Conservation (phyloP, 2,797 vertebrate species). For the Neostethus bicornis region DNA sequence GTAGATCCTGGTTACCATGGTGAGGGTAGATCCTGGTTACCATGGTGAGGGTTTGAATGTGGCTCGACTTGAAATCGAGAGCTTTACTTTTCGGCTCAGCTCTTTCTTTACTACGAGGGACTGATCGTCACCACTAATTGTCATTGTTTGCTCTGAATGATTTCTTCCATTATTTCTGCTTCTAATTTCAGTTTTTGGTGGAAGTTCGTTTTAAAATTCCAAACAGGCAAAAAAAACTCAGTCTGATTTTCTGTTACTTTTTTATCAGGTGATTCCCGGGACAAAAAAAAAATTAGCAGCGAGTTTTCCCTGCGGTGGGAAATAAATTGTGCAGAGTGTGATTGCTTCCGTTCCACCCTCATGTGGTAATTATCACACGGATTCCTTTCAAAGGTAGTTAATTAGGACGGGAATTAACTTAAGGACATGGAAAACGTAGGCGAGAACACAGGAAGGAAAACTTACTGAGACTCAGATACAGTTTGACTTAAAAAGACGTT, state of each 20-base stretch:
- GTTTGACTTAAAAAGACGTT: constrained; percentile 49
- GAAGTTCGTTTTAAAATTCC: too few species aligned
- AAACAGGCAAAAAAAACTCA: too few species aligned
- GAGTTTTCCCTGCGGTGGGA: constrained; percentile 68
- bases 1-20: too few species aligned
- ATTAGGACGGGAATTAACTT: constrained; percentile 77
- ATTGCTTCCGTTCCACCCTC: constrained; percentile 75
- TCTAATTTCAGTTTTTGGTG: too few species aligned
- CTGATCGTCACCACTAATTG: too few species aligned
- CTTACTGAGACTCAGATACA: constrained; percentile 52
- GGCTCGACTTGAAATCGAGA: too few species aligned
- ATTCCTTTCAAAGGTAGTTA: constrained; percentile 78
- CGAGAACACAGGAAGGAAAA: constrained; percentile 68
- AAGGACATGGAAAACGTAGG: constrained; percentile 76
- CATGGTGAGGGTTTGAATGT: too few species aligned
- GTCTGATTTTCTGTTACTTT: constrained; percentile 28
- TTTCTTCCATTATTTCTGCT: too few species aligned
- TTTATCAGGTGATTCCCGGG: constrained; percentile 60
- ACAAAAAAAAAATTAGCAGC: constrained; percentile 31
- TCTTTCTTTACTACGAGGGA: too few species aligned
- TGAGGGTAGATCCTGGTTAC: too few species aligned
- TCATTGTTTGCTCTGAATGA: too few species aligned
- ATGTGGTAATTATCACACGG: constrained; percentile 76
- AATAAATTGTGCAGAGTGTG: constrained; percentile 72
- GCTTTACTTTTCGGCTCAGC: too few species aligned